Evolutionary conservation across 2,113 vertebrate species (phyloP).

Genomic region (Accipiter virgatus): DNA sequence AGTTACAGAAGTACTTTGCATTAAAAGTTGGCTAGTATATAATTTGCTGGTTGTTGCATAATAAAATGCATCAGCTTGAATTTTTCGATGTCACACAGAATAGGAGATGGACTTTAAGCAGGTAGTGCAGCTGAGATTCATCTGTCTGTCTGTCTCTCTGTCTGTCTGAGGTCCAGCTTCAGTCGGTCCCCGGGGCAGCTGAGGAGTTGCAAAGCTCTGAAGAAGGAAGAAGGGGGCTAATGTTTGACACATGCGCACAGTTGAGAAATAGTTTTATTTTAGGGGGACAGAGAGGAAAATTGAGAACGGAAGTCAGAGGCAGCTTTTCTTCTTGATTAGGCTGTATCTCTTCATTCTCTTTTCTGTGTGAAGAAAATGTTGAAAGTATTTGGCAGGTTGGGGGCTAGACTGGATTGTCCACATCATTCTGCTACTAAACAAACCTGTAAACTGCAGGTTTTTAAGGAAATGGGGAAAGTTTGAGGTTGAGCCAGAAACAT

Average conservation of each 20-base stretch:
- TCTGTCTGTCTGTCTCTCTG: background rate
- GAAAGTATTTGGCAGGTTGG: background rate
- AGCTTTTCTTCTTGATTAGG: background rate
- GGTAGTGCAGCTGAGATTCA: background rate
- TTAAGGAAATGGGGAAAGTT: background rate
- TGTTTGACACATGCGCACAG: background rate
- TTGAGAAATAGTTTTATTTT: background rate
- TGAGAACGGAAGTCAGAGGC: background rate
- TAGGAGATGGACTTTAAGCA: background rate
- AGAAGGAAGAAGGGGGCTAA: background rate
- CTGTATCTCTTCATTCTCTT: background rate
- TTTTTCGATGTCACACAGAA: background rate
- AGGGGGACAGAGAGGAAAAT: background rate
- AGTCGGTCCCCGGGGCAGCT: background rate
- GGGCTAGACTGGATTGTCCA: background rate
- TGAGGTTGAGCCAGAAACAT: background rate
- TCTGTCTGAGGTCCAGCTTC: background rate
- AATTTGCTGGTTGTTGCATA: background rate
- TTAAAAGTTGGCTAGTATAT: background rate
- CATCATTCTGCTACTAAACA: background rate
- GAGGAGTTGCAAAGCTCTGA: background rate
- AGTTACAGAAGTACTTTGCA: background rate
- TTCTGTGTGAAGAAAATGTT: background rate
- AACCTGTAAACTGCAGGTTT: background rate
- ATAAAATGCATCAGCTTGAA: background rate